Percentiles rank a stretch among this genome's conserved stretches.
Conservation (phyloP, 2,113 vertebrate species). For the Dasyurus viverrinus region DNA sequence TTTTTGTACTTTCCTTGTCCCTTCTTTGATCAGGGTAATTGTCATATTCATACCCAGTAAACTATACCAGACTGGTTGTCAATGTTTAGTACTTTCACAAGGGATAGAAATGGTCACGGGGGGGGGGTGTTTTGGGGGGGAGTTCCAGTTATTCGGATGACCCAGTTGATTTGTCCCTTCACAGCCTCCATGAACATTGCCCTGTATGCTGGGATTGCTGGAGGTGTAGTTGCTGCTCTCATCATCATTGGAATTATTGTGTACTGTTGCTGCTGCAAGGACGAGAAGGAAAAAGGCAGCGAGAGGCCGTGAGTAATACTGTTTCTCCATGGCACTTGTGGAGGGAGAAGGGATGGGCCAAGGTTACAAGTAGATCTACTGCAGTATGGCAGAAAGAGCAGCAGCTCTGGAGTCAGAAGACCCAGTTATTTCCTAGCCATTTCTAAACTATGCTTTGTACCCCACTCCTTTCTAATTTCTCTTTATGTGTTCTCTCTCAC, state of each 20-base stretch:
- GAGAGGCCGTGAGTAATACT: conserved; percentile 81
- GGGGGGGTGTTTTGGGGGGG: fast-evolving
- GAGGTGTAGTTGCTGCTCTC: conserved; percentile 83
- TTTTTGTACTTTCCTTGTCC: not conserved
- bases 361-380: not conserved
- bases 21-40: not conserved
- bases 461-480: not conserved
- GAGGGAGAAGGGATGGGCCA: fast-evolving
- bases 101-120: not conserved
- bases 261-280: conserved; percentile 88
- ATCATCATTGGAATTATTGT: conserved; percentile 83
- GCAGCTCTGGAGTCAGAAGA: not conserved
- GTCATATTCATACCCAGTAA: fast-evolving
- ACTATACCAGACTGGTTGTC: not conserved
- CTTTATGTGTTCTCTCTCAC: not conserved
- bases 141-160: not conserved
- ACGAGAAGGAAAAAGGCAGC: conserved; percentile 7
- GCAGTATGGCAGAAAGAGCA: not conserved
- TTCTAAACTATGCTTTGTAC: not conserved
- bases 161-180: conserved; percentile 29
- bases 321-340: not conserved
- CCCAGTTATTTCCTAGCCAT: not conserved
- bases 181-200: conserved; percentile 90
- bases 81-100: not conserved
- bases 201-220: conserved; percentile 87